phyloP scores from a whole-genome alignment of 2,888 invertebrate species.

The Mythimna albipuncta region DNA sequence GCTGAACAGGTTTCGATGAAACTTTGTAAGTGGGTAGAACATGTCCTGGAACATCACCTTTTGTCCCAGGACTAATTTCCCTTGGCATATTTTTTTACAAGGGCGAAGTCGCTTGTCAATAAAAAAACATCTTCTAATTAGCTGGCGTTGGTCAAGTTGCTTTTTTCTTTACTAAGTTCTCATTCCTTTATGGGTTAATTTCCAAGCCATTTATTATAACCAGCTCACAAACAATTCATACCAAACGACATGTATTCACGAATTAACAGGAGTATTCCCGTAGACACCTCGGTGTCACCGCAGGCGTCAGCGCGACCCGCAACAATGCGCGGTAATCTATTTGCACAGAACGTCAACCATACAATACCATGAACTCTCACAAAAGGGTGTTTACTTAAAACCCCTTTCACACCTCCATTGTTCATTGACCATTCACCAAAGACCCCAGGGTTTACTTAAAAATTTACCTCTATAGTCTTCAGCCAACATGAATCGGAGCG shows the following conservation, averaged over 20 bases:
- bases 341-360: slow-evolving; percentile 84
- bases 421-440: slow-evolving; percentile 73
- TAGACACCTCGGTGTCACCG: slow-evolving; percentile 54
- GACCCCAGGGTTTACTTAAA: slow-evolving; percentile 68
- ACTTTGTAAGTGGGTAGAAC: too few relatives aligned
- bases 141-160: neutral
- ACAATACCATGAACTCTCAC: slow-evolving; percentile 84
- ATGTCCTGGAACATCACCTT: too few relatives aligned
- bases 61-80: too few relatives aligned
- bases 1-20: too few relatives aligned
- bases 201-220: neutral
- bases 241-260: slow-evolving; percentile 19
- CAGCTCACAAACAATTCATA: slow-evolving; percentile 18
- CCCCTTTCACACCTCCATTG: slow-evolving; percentile 90
- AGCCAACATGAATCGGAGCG: slow-evolving; percentile 50
- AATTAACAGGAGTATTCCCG: slow-evolving; percentile 51
- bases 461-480: slow-evolving; percentile 59
- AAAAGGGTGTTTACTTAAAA: slow-evolving; percentile 89
- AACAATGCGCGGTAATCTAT: slow-evolving; percentile 87
- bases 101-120: too few relatives aligned
- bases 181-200: neutral
- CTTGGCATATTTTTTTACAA: too few relatives aligned
- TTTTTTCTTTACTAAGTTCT: neutral
- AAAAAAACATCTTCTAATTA: neutral
- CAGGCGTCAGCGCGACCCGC: slow-evolving; percentile 71